Base-by-base conservation (phyloP, 2,797 vertebrate species). In the Xenops minutus region DNA sequence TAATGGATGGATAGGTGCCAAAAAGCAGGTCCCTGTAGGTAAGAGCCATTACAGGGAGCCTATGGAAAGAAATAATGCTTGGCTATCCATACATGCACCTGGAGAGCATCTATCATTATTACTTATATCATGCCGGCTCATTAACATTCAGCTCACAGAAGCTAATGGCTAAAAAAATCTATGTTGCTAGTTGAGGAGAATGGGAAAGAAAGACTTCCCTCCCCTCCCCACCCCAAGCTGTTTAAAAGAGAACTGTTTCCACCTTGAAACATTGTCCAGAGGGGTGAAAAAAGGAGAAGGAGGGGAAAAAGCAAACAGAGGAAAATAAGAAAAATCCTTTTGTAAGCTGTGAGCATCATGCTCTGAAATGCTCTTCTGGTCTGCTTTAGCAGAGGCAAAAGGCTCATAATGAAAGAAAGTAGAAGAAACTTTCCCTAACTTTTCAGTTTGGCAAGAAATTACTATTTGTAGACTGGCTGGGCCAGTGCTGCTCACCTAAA, bases 101-200 rank as follows among this genome's bases (percentile, higher is more conserved):
- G 95, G 89, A 86, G 91, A 92, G 12, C 52, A 95, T 94, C 82
- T 66, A 63, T 88, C 88, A 79, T 84, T 75, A 67, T 95, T 86
- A 76, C 48, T 84, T 84, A 46, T 3, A 24, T 61, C 1, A 1
- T 84, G 66, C 73, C 69, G 66, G 21, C 44, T 86, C 61, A 80
- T 94, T 92, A 93, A 18, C 89, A 94, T 92, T 92, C 91, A 59
- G 48, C 58, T 85, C 95, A 93, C 85, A 69, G 63, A 49, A 84
- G 27, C 39, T 92, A 93, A 94, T 94, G 79, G 62, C 66, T 89
- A 55, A 91, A 88, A 88, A 75, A 76, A 92, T 96, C 39, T 0
- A 88, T 92, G 63, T 59, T 81, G 27, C n/a, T 84, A 21, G 43
- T 84, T 81, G 82, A 86, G 46, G 26, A 83, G 66, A 96, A 79